Evolutionary conservation across 2,113 vertebrate genomes (phyloP).

Genomic region (Saguinus midas): DNA sequence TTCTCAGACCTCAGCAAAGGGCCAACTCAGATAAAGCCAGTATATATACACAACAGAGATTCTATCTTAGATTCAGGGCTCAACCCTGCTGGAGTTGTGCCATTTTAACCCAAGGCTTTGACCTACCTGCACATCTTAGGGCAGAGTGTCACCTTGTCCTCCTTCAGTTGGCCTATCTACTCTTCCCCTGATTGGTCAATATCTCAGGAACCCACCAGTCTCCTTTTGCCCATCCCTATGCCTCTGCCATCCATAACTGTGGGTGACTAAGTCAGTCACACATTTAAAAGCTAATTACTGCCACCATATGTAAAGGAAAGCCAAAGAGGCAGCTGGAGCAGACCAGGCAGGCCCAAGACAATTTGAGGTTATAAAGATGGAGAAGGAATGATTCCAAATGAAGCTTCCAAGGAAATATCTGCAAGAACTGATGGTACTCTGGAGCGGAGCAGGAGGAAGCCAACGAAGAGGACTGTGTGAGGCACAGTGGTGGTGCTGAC

Average conservation of each 20-base stretch:
- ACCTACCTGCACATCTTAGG: neutral
- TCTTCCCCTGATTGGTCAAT: neutral
- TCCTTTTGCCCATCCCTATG: neutral
- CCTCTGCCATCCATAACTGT: neutral
- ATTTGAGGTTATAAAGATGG: neutral
- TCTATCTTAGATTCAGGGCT: neutral
- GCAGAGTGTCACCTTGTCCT: neutral
- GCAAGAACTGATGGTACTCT: neutral
- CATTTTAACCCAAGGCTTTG: neutral
- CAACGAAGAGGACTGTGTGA: neutral
- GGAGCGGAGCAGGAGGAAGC: neutral
- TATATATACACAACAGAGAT: neutral
- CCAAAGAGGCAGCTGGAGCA: neutral
- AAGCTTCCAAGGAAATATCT: neutral
- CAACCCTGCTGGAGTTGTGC: neutral
- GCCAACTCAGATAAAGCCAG: neutral
- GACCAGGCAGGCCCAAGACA: neutral
- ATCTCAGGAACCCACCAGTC: neutral
- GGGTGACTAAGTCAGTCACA: neutral
- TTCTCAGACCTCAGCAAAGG: neutral
- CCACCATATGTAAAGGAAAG: neutral
- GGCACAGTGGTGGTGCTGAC: rapidly evolving
- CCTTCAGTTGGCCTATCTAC: neutral
- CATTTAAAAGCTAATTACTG: neutral
- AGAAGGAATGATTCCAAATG: neutral